phyloP scores from a whole-genome alignment of 2,888 invertebrate species.

The Andrena haemorrhoa region DNA sequence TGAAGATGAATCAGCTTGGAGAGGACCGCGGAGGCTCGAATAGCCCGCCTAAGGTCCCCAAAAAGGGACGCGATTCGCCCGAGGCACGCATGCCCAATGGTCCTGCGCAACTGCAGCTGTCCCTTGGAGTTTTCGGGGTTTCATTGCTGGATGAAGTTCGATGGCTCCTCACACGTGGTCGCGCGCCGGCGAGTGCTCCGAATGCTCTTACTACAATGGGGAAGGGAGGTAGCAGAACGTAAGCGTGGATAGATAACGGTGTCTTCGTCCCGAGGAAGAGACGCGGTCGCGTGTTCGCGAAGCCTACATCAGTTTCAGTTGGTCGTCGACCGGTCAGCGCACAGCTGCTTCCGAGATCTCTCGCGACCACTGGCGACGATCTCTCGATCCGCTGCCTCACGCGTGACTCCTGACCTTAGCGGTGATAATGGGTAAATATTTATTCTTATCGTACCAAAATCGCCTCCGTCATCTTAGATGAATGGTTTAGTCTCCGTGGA shows the following conservation, averaged over 20 bases:
- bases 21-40: background rate
- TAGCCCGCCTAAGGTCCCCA: too few species aligned
- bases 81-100: conserved; percentile 12
- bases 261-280: conserved; percentile 36
- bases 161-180: conserved; percentile 54
- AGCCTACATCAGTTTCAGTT: conserved; percentile 26
- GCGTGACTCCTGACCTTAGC: background rate
- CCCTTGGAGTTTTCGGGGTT: conserved; percentile 32
- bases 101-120: background rate
- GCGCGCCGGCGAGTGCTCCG: conserved; percentile 10
- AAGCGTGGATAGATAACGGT: conserved; percentile 71
- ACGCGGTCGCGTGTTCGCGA: conserved; percentile 16
- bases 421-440: conserved; percentile 60
- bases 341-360: background rate
- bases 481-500: background rate
- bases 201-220: conserved; percentile 46
- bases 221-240: conserved; percentile 58
- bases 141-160: conserved; percentile 6
- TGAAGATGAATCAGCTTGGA: background rate
- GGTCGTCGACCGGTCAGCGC: conserved; percentile 18
- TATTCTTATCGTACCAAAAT: background rate
- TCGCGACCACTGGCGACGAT: background rate
- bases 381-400: background rate
- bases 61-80: background rate
- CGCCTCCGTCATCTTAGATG: background rate